Evolutionary conservation across 1,140 invertebrate genomes (phyloP).

Genomic region (Drosophila serrata): DNA sequence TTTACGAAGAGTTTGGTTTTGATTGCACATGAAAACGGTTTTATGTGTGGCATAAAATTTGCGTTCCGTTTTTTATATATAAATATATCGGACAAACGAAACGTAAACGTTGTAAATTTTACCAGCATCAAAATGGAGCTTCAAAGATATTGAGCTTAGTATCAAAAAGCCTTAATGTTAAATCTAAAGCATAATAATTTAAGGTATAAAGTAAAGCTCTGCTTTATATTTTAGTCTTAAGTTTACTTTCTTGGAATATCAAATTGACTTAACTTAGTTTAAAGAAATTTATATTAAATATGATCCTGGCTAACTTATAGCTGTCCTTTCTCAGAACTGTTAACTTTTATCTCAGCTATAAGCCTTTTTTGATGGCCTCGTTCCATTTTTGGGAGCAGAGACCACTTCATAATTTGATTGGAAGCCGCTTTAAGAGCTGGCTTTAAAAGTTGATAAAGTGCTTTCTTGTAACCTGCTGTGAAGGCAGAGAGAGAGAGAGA

Average conservation of each 20-base stretch:
- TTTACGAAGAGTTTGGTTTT: slow-evolving; percentile 35
- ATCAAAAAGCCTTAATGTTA: neutral
- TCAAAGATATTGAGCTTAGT: slow-evolving; percentile 25
- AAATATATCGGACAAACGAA: slow-evolving; percentile 55
- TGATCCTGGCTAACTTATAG: slow-evolving; percentile 17
- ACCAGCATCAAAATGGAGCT: slow-evolving; percentile 45
- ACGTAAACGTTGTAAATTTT: slow-evolving; percentile 56
- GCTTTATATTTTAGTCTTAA: neutral
- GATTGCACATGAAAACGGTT: slow-evolving; percentile 68
- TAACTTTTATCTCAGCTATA: slow-evolving; percentile 28
- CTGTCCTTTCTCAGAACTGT: slow-evolving; percentile 1
- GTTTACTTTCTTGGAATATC: neutral
- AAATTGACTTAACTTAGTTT: neutral
- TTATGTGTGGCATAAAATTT: slow-evolving; percentile 62
- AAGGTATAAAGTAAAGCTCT: neutral
- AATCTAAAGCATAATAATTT: neutral
- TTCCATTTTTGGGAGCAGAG: neutral
- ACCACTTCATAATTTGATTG: slow-evolving; percentile 57
- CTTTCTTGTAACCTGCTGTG: slow-evolving; percentile 6
- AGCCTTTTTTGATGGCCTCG: slow-evolving; percentile 35
- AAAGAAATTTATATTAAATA: neutral
- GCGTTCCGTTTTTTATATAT: slow-evolving; percentile 6
- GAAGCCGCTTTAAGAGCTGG: slow-evolving; percentile 46
- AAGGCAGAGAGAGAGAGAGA: neutral
- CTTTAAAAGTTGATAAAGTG: slow-evolving; percentile 68